Evolutionary conservation across 37 sponge, comb jelly and placozoan genomes (phyloP).

Genomic region (Theonella swinhoei): DNA sequence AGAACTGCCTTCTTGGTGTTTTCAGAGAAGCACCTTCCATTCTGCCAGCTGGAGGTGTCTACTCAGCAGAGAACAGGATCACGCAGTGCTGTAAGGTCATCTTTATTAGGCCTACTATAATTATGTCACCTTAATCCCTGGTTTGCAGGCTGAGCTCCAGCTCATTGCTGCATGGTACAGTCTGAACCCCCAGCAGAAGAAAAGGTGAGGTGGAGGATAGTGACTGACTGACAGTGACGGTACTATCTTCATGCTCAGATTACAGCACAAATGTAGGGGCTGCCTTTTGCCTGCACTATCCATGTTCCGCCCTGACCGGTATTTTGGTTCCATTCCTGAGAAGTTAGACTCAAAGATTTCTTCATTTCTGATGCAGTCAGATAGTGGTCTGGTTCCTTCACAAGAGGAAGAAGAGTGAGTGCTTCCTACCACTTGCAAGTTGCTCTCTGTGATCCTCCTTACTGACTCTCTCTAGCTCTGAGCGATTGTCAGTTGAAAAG

Average conservation of each 20-base stretch:
- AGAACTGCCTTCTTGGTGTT: constrained; percentile 53
- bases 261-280: constrained; percentile 21
- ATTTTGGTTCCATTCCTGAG: constrained; percentile 87
- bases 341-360: constrained; percentile 34
- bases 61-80: neutral
- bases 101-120: too few species aligned
- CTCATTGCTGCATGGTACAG: constrained; percentile 50
- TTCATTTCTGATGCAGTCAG: constrained; percentile 34
- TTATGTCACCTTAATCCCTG: neutral
- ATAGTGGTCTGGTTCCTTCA: neutral
- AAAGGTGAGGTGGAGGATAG: constrained; percentile 3
- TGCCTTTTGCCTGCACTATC: constrained; percentile 74
- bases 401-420: constrained; percentile 2
- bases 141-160: constrained; percentile 30
- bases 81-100: neutral
- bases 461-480: neutral
- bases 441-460: neutral
- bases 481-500: constrained; percentile 55
- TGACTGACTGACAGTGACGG: neutral
- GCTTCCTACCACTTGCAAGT: neutral
- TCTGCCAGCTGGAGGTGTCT: neutral
- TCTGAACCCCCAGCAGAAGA: constrained; percentile 29
- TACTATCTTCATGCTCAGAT: neutral
- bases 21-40: constrained; percentile 59
- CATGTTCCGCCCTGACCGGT: constrained; percentile 52